Conservation (phyloP, 2,113 vertebrate species). For the Nymphicus hollandicus region DNA sequence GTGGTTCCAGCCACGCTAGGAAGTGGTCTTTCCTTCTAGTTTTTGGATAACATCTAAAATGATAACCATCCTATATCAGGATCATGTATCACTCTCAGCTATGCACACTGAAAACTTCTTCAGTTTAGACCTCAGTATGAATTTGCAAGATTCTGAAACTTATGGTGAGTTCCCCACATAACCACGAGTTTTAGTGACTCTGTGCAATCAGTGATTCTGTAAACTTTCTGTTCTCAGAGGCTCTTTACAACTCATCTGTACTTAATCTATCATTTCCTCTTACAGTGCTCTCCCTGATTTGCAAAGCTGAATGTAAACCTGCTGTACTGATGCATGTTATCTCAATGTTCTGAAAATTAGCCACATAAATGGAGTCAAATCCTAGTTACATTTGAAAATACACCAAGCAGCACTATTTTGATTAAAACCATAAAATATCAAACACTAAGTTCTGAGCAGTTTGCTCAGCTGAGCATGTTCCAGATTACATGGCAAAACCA, state of each 20-base stretch:
- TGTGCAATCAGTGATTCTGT: background rate
- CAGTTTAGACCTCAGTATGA: background rate
- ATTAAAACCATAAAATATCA: background rate
- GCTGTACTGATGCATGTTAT: background rate
- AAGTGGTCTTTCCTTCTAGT: background rate
- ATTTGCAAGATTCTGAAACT: background rate
- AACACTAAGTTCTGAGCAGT: background rate
- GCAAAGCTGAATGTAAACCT: background rate
- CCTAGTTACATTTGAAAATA: background rate
- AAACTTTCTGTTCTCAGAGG: background rate
- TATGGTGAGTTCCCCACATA: background rate
- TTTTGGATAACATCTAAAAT: background rate
- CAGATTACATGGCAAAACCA: background rate
- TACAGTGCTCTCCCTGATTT: background rate
- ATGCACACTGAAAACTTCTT: background rate
- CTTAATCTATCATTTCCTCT: background rate
- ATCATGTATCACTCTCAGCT: background rate
- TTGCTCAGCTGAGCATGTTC: background rate
- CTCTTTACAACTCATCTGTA: background rate
- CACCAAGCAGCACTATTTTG: background rate
- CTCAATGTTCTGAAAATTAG: background rate
- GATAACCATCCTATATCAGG: background rate
- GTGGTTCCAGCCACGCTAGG: background rate
- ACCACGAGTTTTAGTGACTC: background rate
- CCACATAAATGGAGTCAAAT: background rate